Base-by-base conservation (phyloP, 2,113 vertebrate species). In the Lamprotornis superbus region DNA sequence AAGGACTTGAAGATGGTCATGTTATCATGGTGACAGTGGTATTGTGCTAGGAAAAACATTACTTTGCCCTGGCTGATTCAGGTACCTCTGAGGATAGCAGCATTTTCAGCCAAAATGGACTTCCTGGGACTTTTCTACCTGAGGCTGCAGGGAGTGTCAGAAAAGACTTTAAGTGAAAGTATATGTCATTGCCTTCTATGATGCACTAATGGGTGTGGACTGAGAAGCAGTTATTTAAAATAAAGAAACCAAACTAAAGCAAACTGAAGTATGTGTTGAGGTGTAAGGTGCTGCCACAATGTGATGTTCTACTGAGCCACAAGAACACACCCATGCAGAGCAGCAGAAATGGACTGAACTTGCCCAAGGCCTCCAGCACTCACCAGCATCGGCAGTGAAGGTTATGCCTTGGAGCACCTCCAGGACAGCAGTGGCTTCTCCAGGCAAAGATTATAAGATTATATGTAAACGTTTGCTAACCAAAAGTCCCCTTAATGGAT, bases 21-120 rank as follows among this genome's bases (percentile, higher is more conserved):
- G 17, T n/a, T 25, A 61, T 8, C 18, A 57, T 8, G 31, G 21
- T 0, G 1, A 67, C 1, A 5, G 6, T 57, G 9, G 3, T 57
- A 40, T 25, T 81, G 22, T 2, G 2, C 7, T 25, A 49, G 14
- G 40, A 84, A 52, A 80, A 81, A 28, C 12, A 2, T 3, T 49
- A 60, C 6, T 35, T 49, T 52, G 6, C 3, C n/a, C 9, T 53
- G 20, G 1, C 4, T 40, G 28, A 61, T 67, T 87, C 50, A n/a
- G 7, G 21, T 42, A 6, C 21, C 5, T 78, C 28, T 56, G 59
- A 35, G 15, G 7, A 37, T 7, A 61, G 25, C 16, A 20, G 1
- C 28, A 5, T 59, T 11, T 16, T 56, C 40, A 77, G 5, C 3
- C 17, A 75, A 50, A 50, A 50, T 23, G 11, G 15, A 19, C 14